Base-by-base conservation (phyloP, 2,113 vertebrate genomes). In the Meles meles region DNA sequence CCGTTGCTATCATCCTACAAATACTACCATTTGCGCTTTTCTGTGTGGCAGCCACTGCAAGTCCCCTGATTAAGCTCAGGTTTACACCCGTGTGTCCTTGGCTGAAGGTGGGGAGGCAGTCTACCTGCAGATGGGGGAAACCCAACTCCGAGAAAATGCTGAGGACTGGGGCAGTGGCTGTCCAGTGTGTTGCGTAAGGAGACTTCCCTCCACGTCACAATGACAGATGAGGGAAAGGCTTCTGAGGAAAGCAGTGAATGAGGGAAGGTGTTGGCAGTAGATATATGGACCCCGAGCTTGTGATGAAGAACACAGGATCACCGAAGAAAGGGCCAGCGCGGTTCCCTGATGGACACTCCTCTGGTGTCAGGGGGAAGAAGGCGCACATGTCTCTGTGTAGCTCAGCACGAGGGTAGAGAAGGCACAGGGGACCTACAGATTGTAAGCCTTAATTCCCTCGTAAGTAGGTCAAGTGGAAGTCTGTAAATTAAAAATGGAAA, bases 401-500 rank as follows among this genome's bases (percentile, higher is more conserved):
- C 76, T 90, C 52, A 29, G 74, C 67, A 52, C 18, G 29, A 49
- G 37, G n/a, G n/a, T 47, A 76, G 90, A 49, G 71, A 71, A 85
- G 42, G 23, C 88, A 55, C 0, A 0, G n/a, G 72, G 59, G 44
- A 44, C 12, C 37, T 29, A n/a, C 0, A 67, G 74, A 34, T 42
- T 77, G 49, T 34, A 67, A 88, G 79, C 31, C 79, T 59, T 81
- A 55, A 44, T 52, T 84, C 65, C n/a, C 72, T 55, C 65, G 14
- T 81, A 91, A 88, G 65, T 84, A 89, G 80, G 86, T 74, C 93
- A 97, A 93, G 18, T 65, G 65, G 67, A 93, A 89, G 18, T 81
- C 76, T 91, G 44, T 18, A 82, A 97, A 95, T 69, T 90, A 92
- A 93, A 97, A 94, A 57, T 94, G 63, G 59, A 91, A 95, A 90